Base-by-base conservation (phyloP, 2,113 vertebrate species). In the Paradoxurus hermaphroditus region DNA sequence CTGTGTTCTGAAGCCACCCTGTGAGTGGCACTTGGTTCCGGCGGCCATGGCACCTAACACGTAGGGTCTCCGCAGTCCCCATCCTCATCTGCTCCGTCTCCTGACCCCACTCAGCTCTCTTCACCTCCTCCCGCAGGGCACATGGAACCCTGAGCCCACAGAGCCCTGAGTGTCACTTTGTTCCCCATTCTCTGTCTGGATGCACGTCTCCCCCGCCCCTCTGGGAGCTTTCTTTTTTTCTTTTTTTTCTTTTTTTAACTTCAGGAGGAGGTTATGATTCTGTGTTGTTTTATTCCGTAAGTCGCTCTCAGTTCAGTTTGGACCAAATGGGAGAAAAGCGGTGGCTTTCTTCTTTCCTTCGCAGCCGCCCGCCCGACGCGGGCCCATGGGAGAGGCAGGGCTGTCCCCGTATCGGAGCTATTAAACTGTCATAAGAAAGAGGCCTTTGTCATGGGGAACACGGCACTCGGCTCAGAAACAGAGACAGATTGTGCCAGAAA, bases 371-470 rank as follows among this genome's bases (percentile, higher is more conserved):
- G 73, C 88, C 88, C 16, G 56, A 62, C 0, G 0, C 5, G 0
- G 8, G 84, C n/a, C 53, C 41, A 0, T 6, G 49, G 94, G 92
- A 90, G 93, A 89, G 51, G 18, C 77, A 10, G 97, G 88, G 92
- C 97, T 81, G 84, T 90, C 79, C 96, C 4, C 4, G 39, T 5
- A 29, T 10, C 3, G 93, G 85, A 98, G 98, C 98, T 98, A 97
- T 99, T 99, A 98, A 98, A 97, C 95, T 97, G 86, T 95, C 95
- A 49, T 98, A 99, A 99, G 99, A 99, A 99, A 99, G 99, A 98
- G 98, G 98, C 98, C 99, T 99, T 99, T 99, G 99, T 99, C 98
- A 96, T 15, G 1, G 96, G 68, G 78, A 91, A 95, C 97, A 94
- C 96, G 97, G 98, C 98, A 98, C 98, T 98, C 98, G 97, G 98